These are phyloP conservation scores for Isoperla grammatica DNA, from an alignment of 2,888 invertebrate genomes.

Conservation along the genomic window DNA sequence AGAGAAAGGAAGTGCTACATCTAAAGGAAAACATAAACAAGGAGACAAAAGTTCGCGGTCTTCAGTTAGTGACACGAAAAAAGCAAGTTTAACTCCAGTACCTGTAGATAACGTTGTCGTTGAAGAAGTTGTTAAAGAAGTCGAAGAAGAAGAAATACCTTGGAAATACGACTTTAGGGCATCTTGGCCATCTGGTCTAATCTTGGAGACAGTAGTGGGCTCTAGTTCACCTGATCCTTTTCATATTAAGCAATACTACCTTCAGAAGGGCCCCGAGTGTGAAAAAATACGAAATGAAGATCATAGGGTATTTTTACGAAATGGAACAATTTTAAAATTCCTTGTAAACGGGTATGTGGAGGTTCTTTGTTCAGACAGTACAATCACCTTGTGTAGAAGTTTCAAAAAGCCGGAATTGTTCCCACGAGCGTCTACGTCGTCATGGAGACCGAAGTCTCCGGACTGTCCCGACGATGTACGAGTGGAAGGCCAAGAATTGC, in stretches of 20 bases:
- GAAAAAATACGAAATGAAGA: slow-evolving; percentile 29
- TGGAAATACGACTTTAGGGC: slow-evolving; percentile 32
- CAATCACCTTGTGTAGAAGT: slow-evolving; percentile 35
- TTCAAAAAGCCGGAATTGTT: slow-evolving; percentile 28
- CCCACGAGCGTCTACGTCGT: neutral
- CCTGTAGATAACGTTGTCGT: neutral
- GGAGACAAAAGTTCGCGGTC: slow-evolving; percentile 12
- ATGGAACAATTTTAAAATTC: slow-evolving; percentile 41
- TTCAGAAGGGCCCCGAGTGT: slow-evolving; percentile 32
- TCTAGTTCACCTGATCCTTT: slow-evolving; percentile 35
- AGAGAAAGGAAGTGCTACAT: neutral
- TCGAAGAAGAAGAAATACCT: slow-evolving; percentile 11
- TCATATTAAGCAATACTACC: slow-evolving; percentile 38
- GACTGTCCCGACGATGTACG: neutral
- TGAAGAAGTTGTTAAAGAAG: slow-evolving; percentile 5
- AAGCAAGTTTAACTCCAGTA: neutral
- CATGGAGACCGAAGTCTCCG: neutral
- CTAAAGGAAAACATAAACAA: slow-evolving; percentile 1
- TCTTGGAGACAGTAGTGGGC: slow-evolving; percentile 35
- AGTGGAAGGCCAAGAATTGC: too few species aligned
- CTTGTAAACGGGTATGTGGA: slow-evolving; percentile 36
- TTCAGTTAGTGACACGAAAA: neutral
- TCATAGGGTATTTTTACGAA: slow-evolving; percentile 39
- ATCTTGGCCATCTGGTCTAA: slow-evolving; percentile 38
- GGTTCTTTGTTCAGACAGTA: slow-evolving; percentile 38